Evolutionary conservation across 2,888 invertebrate species (phyloP).

Genomic region (Acanthosepion esculentum): DNA sequence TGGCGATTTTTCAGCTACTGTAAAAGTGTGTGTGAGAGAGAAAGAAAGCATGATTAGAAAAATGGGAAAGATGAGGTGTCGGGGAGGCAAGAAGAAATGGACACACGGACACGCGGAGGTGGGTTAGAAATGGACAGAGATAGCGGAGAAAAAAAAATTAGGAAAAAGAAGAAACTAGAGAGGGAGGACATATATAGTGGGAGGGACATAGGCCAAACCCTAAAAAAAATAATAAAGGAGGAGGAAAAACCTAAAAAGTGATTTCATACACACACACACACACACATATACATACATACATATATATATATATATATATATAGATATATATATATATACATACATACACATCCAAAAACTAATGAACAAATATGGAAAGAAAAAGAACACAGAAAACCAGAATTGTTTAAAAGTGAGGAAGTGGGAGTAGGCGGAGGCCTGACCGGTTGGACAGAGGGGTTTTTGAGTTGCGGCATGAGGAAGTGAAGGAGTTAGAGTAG

Average conservation of each 20-base stretch:
- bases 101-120: not conserved
- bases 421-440: not conserved
- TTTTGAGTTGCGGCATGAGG: not conserved
- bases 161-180: not conserved
- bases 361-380: not conserved
- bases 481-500: not conserved
- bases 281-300: not conserved
- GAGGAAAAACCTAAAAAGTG: not conserved
- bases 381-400: not conserved
- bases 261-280: not conserved
- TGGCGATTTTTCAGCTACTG: not conserved
- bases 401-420: constrained; percentile 33
- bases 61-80: not conserved
- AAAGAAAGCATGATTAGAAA: not conserved
- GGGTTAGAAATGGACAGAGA: not conserved
- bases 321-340: not conserved
- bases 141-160: not conserved
- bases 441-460: not conserved
- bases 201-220: not conserved
- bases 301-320: not conserved
- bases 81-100: not conserved
- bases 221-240: not conserved
- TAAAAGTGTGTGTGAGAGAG: not conserved
- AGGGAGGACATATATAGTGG: not conserved
- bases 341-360: not conserved